Evolutionary conservation across 1,140 invertebrate genomes (phyloP), one percentile per base, ranked within the genome.

Genomic region (Capitella teleta): DNA sequence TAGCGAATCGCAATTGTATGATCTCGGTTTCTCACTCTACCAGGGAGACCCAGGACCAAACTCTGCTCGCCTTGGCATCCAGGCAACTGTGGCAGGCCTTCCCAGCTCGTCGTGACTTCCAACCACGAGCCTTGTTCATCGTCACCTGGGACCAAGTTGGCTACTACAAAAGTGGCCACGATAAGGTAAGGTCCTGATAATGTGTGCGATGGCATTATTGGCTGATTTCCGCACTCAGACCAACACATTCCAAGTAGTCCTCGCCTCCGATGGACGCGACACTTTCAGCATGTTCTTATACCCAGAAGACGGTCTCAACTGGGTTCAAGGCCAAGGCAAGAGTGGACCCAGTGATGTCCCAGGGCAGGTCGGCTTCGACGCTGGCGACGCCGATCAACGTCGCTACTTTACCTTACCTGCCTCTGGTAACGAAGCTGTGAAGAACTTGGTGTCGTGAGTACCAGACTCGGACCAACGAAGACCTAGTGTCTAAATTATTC

Each of bases 331-430:
- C 37, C 63, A 68, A 10, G 78, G 77, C 49, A 78, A 80, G 54
- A 67, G 64, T 23, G 67, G 74, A 3, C 81, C 81, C 5, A 2
- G 40, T 5, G 88, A 95, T 64, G 86, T 88, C 0, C 82, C 85
- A 54, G 90, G 87, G 14, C 91, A 95, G 72, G 88, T 83, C 46
- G 90, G 87, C n/a, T 85, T 96, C 57, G 82, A 92, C 51, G 79
- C 84, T 16, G 81, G 81, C 34, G 85, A 90, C 64, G 83, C 84
- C 34, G 77, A 80, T 55, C 72, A 80, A 23, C 77, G 80, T 55
- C 71, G 80, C 23, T 80, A 79, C 58, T 34, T 48, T 0, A 76
- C 77, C 4, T 69, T 96, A 1, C 81, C 82, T 49, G 84, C 84
- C 25, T 94, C 90, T 18, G 90, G 89, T 28, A 87, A 85, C 16